These are phyloP conservation scores for Limanda limanda DNA, from an alignment of 2,113 vertebrate genomes.

Conservation along the genomic window DNA sequence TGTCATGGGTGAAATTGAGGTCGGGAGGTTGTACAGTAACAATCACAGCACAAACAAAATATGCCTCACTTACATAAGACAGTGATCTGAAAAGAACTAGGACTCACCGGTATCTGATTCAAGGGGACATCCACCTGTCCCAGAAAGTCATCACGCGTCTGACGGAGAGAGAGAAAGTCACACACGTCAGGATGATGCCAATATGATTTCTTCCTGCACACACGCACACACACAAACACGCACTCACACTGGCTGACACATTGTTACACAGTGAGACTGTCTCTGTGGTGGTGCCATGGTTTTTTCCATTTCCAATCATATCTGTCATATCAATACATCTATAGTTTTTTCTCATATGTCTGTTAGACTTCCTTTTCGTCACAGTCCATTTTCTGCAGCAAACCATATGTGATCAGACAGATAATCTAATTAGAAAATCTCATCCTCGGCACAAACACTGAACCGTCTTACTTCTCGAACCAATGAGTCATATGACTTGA, in stretches of 20 bases:
- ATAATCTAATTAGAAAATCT: constrained; percentile 2
- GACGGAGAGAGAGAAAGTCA: constrained; percentile 49
- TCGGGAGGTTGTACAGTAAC: constrained; percentile 11
- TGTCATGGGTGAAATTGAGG: constrained; percentile 43
- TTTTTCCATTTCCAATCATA: too few species aligned
- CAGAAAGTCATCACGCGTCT: constrained; percentile 98
- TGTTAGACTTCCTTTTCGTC: too few species aligned
- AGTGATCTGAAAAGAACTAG: not conserved
- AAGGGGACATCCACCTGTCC: constrained; percentile 97
- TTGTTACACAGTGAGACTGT: too few species aligned
- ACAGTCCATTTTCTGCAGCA: too few species aligned
- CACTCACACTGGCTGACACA: too few species aligned
- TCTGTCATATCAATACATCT: too few species aligned
- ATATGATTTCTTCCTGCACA: not conserved
- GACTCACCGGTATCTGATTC: constrained; percentile 94
- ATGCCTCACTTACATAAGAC: not conserved
- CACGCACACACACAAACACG: not conserved
- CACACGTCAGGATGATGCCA: constrained; percentile 23
- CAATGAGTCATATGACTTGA: constrained; percentile 24
- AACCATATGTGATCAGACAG: not conserved
- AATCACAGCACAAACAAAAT: constrained; percentile 4
- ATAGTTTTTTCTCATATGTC: too few species aligned
- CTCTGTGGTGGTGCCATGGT: too few species aligned
- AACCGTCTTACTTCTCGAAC: constrained; percentile 13
- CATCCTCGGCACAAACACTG: not conserved